These are phyloP conservation scores for Platyrinchus mystaceus DNA, from an alignment of 2,797 vertebrate species.

Conservation along the genomic window DNA sequence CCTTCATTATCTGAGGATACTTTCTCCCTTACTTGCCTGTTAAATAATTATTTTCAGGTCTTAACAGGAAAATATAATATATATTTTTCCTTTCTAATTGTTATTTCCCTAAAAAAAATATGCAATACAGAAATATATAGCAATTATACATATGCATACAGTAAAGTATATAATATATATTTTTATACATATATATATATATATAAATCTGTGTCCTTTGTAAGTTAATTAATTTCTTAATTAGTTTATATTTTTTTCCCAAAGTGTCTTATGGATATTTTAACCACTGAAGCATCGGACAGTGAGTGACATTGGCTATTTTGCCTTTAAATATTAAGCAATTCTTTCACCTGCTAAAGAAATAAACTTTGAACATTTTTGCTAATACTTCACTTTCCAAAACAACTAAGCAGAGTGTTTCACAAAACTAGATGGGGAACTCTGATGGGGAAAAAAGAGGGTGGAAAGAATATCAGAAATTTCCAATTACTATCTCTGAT, in stretches of 20 bases:
- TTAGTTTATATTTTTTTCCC: neutral
- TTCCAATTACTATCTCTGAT: neutral
- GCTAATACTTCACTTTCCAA: neutral
- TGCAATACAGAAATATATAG: neutral
- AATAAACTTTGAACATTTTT: neutral
- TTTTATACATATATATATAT: too few relatives aligned
- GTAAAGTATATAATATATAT: too few relatives aligned
- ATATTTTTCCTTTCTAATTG: neutral
- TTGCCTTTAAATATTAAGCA: neutral
- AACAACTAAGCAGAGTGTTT: neutral
- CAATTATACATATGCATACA: neutral
- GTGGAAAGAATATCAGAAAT: neutral
- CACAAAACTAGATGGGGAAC: neutral
- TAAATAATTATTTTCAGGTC: neutral
- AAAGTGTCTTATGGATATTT: neutral
- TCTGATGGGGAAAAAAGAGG: neutral
- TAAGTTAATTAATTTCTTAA: neutral
- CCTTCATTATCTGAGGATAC: neutral
- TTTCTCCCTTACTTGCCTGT: neutral
- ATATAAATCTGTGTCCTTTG: neutral
- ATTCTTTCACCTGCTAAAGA: neutral
- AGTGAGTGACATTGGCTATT: neutral
- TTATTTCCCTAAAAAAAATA: neutral
- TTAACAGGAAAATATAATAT: neutral
- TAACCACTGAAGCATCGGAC: neutral